Base-by-base conservation (phyloP, 2,113 vertebrate species). In the Neopipo cinnamomea region DNA sequence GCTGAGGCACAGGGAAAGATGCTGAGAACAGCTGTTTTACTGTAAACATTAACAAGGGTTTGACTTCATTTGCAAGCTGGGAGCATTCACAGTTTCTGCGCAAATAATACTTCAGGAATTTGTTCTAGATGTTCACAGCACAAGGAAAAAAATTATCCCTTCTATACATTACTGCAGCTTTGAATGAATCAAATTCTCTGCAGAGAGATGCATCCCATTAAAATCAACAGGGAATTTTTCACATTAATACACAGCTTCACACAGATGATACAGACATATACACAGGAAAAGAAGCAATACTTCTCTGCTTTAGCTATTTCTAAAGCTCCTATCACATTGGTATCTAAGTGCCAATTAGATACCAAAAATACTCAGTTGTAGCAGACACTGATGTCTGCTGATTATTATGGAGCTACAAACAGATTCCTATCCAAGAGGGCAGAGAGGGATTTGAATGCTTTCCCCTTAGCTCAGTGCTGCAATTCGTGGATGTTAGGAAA, bases 11-110 rank as follows among this genome's bases (percentile, higher is more conserved):
- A 82, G 75, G 93, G 50, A 92, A 92, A 94, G 93, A 65, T 53
- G 92, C 95, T 89, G 94, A 96, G 93, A 97, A 96, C 96, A 97
- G 95, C 95, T 94, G 97, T 95, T 97, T 92, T 95, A 95, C 92
- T 96, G 92, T 97, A 97, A 97, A 97, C 90, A 97, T 88, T 94
- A 97, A 93, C 93, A 85, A 63, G 93, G 87, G 53, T 65, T 96
- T 77, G 73, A 93, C 96, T 96, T 96, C 72, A 94, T 95, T 96
- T 94, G 96, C 94, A 93, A 92, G 76, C 73, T 89, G 94, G 94
- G 49, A 93, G 75, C 79, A 71, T 94, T 97, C 89, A 86, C 89
- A 85, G 68, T 96, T 96, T 95, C 88, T 95, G 89, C 78, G 89
- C 72, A 73, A 95, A 95, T 92, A 95, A 88, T 82, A 88, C 73